These are phyloP conservation scores for Trichomycterus rosablanca DNA, from an alignment of 2,113 vertebrate genomes.

Conservation along the genomic window DNA sequence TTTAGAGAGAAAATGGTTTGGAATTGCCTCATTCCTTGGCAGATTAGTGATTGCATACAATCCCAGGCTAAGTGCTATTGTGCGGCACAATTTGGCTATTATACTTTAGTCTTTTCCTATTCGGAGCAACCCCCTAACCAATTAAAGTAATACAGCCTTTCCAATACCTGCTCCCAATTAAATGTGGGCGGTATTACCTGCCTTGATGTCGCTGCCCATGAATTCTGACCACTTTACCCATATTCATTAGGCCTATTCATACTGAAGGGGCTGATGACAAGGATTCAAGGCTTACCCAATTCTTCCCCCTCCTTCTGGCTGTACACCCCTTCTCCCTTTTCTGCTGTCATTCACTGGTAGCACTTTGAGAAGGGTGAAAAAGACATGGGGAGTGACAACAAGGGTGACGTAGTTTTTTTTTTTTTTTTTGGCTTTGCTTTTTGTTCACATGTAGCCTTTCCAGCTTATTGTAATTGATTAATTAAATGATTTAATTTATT, in stretches of 20 bases:
- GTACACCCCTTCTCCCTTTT: conserved; percentile 36
- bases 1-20: conserved; percentile 98
- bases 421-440: conserved; percentile 59
- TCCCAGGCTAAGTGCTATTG: conserved; percentile 96
- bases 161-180: conserved; percentile 99
- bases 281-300: conserved; percentile 78
- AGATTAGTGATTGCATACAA: conserved; percentile 99
- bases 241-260: conserved; percentile 98
- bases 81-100: conserved; percentile 98
- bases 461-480: conserved; percentile 6
- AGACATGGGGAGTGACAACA: conserved; percentile 52
- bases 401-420: conserved; percentile 47
- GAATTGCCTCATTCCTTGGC: conserved; percentile 99
- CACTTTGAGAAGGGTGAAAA: conserved; percentile 49
- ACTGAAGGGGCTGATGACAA: conserved; percentile 87
- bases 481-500: too few relatives aligned
- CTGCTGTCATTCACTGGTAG: conserved; percentile 57
- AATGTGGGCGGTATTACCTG: conserved; percentile 95
- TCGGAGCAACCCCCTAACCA: conserved; percentile 88
- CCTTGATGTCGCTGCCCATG: conserved; percentile 86
- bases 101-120: conserved; percentile 96
- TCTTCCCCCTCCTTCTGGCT: conserved; percentile 57
- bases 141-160: conserved; percentile 99
- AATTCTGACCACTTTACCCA: conserved; percentile 79
- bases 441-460: conserved; percentile 64